Evolutionary conservation across 2,888 invertebrate species (phyloP), one percentile per base, ranked within the genome.

Genomic region (Diaperis boleti): DNA sequence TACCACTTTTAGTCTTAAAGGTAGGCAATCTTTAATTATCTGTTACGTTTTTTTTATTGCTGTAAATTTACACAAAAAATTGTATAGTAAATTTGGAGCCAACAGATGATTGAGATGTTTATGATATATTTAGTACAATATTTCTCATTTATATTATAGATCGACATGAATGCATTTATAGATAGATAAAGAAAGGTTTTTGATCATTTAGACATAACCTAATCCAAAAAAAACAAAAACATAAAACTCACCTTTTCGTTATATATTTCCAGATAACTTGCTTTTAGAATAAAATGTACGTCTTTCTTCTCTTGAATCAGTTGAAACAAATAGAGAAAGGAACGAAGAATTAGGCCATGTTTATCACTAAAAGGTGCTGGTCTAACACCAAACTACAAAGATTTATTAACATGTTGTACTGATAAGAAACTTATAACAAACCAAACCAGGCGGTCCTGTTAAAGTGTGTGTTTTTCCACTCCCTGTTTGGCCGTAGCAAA

Each of bases 401-500:
- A 29, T 10, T n/a, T n/a, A n/a, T 17, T 33, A 26, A 39, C 29
- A n/a, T n/a, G 35, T 8, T 54, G 65, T 61, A 61, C 63, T 22
- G 35, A 26, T 35, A 35, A 4, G 33, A 6, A 33, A 3, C 17
- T 35, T 35, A 35, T 20, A 18, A 78, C 85, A 84, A 80, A 94
- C 94, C 84, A 94, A 82, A 71, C 91, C 90, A 0, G 95, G 94
- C 7, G 94, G 94, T 66, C 97, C 97, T 0, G 96, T 96, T 56
- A 97, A 86, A 0, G 97, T 97, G 79, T 96, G 96, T 0, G 97
- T 97, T 83, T 97, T 97, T 3, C 97, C 97, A 70, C 95, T 95
- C 37, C 97, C 96, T 0, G 97, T 97, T 83, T 97, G 97, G 1
- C 97, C 97, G 82, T 97, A 97, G 78, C 97, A 97, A 82, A 97